Conservation (phyloP, 1,140 invertebrate species). For the Aplysia californica region DNA sequence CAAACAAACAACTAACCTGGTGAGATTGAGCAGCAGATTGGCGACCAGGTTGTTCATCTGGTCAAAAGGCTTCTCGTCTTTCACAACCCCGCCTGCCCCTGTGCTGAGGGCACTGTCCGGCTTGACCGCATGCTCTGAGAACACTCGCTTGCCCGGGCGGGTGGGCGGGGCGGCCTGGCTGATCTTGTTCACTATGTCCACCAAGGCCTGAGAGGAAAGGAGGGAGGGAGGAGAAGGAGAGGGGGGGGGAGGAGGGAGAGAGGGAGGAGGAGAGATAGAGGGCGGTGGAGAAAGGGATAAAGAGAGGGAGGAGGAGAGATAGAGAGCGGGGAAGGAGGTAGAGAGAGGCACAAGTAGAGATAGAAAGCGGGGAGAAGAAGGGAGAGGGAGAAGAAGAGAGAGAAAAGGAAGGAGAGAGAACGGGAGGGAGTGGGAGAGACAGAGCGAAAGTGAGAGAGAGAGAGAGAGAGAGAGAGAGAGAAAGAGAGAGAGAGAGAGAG, state of each 20-base stretch:
- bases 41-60: neutral
- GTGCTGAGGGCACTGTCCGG: neutral
- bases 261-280: no score
- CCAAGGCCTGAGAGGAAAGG: constrained; percentile 32
- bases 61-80: neutral
- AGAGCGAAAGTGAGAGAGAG: no score
- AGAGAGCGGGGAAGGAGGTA: neutral
- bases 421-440: no score
- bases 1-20: constrained; percentile 3
- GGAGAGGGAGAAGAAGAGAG: neutral
- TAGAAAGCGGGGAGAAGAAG: neutral
- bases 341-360: neutral
- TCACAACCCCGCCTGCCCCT: neutral
- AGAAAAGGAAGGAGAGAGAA: neutral
- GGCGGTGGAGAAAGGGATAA: neutral
- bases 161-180: constrained; percentile 48
- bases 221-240: neutral
- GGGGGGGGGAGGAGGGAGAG: constrained; percentile 1
- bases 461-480: constrained; percentile 15
- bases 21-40: neutral
- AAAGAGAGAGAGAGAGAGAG: neutral
- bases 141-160: constrained; percentile 47
- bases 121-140: neutral
- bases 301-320: neutral
- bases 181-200: constrained; percentile 66